These are phyloP conservation scores for Tachina fera DNA, from an alignment of 2,888 invertebrate species.

Conservation along the genomic window DNA sequence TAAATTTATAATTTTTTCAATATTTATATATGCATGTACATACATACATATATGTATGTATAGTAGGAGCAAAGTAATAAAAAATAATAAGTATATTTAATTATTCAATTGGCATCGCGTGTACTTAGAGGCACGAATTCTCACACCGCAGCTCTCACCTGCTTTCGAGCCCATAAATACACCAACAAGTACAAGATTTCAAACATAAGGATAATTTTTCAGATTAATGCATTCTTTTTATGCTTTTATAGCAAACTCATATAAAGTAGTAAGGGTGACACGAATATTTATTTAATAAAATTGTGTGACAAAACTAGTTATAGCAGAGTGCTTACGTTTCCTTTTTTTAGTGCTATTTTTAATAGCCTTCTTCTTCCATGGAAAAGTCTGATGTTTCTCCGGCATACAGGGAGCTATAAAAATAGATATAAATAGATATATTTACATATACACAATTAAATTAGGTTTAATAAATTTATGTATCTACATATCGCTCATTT, in stretches of 20 bases:
- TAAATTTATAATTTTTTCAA: too few species aligned
- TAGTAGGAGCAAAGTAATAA: slow-evolving; percentile 28
- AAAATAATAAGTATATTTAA: slow-evolving; percentile 43
- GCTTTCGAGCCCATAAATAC: slow-evolving; percentile 77
- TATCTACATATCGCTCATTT: too few species aligned
- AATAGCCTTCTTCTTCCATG: slow-evolving; percentile 92
- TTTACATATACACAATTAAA: not conserved
- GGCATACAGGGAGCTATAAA: slow-evolving; percentile 89
- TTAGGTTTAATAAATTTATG: too few species aligned
- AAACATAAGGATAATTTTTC: slow-evolving; percentile 63
- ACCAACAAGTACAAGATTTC: slow-evolving; percentile 75
- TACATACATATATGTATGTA: too few species aligned
- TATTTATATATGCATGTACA: not conserved
- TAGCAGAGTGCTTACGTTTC: not conserved
- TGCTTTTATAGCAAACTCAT: slow-evolving; percentile 38
- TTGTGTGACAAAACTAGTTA: slow-evolving; percentile 22
- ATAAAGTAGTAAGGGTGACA: slow-evolving; percentile 21
- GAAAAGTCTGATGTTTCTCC: slow-evolving; percentile 92
- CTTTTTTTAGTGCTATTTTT: slow-evolving; percentile 53
- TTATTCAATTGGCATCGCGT: slow-evolving; percentile 77
- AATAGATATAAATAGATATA: slow-evolving; percentile 76
- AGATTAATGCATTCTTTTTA: slow-evolving; percentile 14
- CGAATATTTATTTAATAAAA: not conserved
- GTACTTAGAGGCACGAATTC: slow-evolving; percentile 77
- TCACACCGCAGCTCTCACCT: slow-evolving; percentile 80